Conservation (phyloP, 2,113 vertebrate genomes). For the Coracopsis vasa region DNA sequence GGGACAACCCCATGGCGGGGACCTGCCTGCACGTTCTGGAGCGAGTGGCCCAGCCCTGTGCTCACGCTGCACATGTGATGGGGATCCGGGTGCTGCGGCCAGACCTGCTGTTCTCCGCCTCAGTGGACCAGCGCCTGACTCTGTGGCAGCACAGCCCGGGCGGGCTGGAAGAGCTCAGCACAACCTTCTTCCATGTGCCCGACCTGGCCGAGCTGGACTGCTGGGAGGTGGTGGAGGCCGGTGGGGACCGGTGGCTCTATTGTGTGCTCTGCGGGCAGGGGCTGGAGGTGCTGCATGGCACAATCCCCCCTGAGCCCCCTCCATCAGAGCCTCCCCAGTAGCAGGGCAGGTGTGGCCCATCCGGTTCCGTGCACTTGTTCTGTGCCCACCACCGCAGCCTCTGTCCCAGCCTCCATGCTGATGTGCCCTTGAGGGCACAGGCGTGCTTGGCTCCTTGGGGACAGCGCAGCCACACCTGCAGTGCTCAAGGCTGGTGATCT, state of each 20-base stretch:
- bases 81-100: constrained; percentile 78
- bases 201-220: constrained; percentile 88
- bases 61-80: constrained; percentile 87
- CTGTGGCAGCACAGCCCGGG: constrained; percentile 72
- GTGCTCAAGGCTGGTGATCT: too few species aligned
- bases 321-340: not conserved
- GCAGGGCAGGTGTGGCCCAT: accelerated
- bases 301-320: not conserved
- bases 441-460: not conserved
- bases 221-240: constrained; percentile 38
- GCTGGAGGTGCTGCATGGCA: constrained; percentile 77
- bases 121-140: constrained; percentile 85
- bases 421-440: not conserved
- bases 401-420: not conserved
- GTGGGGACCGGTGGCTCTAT: constrained; percentile 23
- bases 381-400: accelerated
- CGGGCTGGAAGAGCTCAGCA: constrained; percentile 65
- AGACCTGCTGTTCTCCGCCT: constrained; percentile 82
- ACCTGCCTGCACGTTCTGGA: constrained; percentile 9
- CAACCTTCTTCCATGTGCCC: constrained; percentile 84
- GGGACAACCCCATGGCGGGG: accelerated
- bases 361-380: not conserved
- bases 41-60: constrained; percentile 66
- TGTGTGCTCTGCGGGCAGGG: constrained; percentile 88
- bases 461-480: not conserved